phyloP scores from a whole-genome alignment of 2,888 invertebrate genomes.

The Operophtera brumata region DNA sequence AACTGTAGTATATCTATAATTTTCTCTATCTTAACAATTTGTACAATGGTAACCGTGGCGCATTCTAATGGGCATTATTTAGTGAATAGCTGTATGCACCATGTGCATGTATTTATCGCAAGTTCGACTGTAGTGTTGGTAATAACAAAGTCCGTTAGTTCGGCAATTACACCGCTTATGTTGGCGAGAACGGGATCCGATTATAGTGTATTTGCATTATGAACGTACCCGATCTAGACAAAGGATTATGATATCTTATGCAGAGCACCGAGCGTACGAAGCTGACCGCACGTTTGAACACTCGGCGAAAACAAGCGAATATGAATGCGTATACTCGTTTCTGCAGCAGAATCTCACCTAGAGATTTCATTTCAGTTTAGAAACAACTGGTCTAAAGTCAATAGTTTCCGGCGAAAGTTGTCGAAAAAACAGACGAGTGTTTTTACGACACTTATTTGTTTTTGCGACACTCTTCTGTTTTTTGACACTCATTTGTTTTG shows the following conservation, averaged over 20 bases:
- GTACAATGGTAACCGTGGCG: neutral
- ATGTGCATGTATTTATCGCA: constrained; percentile 28
- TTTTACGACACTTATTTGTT: no score
- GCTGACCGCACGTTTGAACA: neutral
- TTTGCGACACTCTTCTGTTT: no score
- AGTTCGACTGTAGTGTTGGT: constrained; percentile 30
- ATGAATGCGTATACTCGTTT: no score
- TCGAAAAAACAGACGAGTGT: no score
- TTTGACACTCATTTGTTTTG: no score
- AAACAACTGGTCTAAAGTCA: no score
- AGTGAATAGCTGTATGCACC: constrained; percentile 21
- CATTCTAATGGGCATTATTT: constrained; percentile 28
- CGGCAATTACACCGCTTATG: constrained; percentile 31
- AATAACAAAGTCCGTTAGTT: constrained; percentile 34
- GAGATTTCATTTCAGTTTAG: no score
- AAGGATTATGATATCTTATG: constrained; percentile 46
- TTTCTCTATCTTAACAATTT: no score
- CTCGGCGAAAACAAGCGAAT: no score
- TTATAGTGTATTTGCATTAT: constrained; percentile 44
- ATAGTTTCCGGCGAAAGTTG: no score
- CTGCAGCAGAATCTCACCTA: no score
- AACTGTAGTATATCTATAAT: no score
- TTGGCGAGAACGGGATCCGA: constrained; percentile 33
- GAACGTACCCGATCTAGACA: constrained; percentile 41
- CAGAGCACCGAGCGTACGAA: neutral